Conservation (phyloP, 2,888 invertebrate genomes). For the Acleris emargana region DNA sequence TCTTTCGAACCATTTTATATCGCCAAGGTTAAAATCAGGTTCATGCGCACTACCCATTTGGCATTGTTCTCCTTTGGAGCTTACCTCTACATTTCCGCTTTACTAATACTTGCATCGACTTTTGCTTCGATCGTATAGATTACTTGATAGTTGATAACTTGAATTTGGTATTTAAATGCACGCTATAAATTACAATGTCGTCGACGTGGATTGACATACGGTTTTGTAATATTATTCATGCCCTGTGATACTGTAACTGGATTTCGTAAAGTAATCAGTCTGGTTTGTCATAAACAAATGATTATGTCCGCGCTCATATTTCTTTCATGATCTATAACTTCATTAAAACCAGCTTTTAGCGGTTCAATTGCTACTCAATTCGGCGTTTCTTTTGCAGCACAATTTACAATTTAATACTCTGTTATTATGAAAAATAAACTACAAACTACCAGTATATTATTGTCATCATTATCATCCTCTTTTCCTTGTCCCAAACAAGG, state of each 20-base stretch:
- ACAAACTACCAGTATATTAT: too few species aligned
- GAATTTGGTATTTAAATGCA: slow-evolving; percentile 26
- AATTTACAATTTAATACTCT: too few species aligned
- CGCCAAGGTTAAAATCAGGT: slow-evolving; percentile 47
- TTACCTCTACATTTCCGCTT: slow-evolving; percentile 24
- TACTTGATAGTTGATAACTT: slow-evolving; percentile 22
- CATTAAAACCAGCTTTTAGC: not conserved
- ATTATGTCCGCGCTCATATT: not conserved
- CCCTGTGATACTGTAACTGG: slow-evolving; percentile 20
- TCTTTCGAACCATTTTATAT: slow-evolving; percentile 37
- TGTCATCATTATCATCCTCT: too few species aligned
- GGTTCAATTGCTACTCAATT: too few species aligned
- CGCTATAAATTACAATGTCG: slow-evolving; percentile 24
- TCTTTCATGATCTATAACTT: not conserved
- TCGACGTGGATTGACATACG: slow-evolving; percentile 21
- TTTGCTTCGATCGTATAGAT: slow-evolving; percentile 16
- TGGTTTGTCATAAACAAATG: not conserved
- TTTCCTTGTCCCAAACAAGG: too few species aligned
- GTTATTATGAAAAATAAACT: too few species aligned
- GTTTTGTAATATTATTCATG: slow-evolving; percentile 32
- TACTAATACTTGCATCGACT: slow-evolving; percentile 18
- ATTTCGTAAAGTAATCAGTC: slow-evolving; percentile 7
- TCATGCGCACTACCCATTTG: slow-evolving; percentile 42
- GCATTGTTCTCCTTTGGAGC: slow-evolving; percentile 39
- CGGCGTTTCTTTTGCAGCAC: too few species aligned